Evolutionary conservation across 2,797 vertebrate species (phyloP).

Genomic region (Channallabes apus): DNA sequence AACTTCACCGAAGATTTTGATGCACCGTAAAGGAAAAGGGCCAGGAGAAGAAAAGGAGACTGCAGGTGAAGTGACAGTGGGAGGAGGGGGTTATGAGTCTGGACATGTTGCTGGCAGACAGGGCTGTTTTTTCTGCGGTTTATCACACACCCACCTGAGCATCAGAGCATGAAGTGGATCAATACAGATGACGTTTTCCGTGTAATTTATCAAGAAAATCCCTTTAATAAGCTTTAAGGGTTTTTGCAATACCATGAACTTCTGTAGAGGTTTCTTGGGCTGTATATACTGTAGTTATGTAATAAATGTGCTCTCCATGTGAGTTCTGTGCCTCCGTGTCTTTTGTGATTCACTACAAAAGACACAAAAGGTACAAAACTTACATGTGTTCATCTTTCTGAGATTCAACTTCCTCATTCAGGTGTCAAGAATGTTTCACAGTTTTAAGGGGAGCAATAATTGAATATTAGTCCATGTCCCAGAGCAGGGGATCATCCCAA

Average conservation of each 20-base stretch:
- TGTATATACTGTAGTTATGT: neutral
- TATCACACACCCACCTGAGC: slow-evolving; percentile 31
- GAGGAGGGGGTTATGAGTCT: slow-evolving; percentile 21
- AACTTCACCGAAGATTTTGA: slow-evolving; percentile 1
- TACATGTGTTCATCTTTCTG: neutral
- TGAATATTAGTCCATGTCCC: neutral
- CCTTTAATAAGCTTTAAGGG: slow-evolving; percentile 27
- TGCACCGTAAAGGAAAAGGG: neutral
- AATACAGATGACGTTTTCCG: slow-evolving; percentile 10
- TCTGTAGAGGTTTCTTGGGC: slow-evolving; percentile 7
- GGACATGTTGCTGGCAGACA: slow-evolving; percentile 28
- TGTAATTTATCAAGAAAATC: slow-evolving; percentile 25
- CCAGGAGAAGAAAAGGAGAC: neutral
- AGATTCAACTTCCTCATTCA: neutral
- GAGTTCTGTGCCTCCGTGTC: neutral
- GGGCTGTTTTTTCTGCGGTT: slow-evolving; percentile 7
- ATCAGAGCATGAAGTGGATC: slow-evolving; percentile 25
- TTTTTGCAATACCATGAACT: slow-evolving; percentile 23
- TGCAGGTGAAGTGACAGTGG: neutral
- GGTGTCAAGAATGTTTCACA: neutral
- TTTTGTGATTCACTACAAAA: neutral
- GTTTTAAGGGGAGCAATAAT: neutral
- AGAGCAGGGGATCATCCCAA: neutral
- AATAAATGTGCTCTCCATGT: neutral
- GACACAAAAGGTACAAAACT: neutral